Percentiles rank a stretch among this genome's conserved stretches.
These are phyloP conservation scores for Pseudopodoces humilis DNA, from an alignment of 2,113 vertebrate species.

Conservation along the genomic window DNA sequence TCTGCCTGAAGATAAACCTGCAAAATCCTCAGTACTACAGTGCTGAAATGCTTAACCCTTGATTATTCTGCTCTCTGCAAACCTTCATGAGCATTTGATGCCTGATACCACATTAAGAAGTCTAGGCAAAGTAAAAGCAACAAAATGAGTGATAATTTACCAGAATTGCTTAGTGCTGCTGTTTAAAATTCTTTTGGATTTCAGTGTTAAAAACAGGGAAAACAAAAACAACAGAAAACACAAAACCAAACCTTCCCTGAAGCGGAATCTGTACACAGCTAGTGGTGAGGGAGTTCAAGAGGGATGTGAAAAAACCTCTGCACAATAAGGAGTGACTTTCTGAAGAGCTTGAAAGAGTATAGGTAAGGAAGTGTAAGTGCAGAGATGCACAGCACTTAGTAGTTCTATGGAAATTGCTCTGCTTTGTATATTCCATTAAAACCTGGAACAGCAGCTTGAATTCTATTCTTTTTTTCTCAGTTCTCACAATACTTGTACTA, in stretches of 20 bases:
- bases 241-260: neutral
- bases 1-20: neutral
- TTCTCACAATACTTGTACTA: neutral
- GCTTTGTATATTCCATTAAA: neutral
- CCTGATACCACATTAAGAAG: neutral
- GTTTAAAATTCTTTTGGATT: neutral
- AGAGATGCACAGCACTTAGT: neutral
- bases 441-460: neutral
- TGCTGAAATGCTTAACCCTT: constrained; percentile 18
- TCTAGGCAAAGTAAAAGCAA: neutral
- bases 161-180: neutral
- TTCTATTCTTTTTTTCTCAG: neutral
- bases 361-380: neutral
- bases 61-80: neutral
- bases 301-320: neutral
- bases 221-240: neutral
- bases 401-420: neutral
- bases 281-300: neutral
- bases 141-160: neutral
- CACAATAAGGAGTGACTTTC: neutral
- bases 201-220: neutral
- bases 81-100: neutral
- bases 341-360: neutral
- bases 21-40: neutral
- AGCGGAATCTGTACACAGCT: neutral